phyloP scores from a whole-genome alignment of 1,140 invertebrate species.

The Eurosta solidaginis region DNA sequence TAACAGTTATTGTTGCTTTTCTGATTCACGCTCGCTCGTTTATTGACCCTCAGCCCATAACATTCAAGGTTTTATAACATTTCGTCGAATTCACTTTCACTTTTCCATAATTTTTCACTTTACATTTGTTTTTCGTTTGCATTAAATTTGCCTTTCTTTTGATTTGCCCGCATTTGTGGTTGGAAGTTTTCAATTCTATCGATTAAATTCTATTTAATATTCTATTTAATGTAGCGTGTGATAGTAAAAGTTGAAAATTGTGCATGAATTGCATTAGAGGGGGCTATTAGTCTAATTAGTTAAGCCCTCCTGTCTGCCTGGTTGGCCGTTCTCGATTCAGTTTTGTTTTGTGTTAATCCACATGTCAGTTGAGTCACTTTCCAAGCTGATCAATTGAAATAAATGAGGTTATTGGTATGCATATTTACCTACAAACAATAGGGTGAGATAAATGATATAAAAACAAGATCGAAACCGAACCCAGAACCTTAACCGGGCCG shows the following conservation, averaged over 20 bases:
- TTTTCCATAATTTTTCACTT: too few relatives aligned
- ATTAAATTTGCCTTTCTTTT: constrained; percentile 13
- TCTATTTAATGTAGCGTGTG: neutral
- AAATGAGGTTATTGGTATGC: neutral
- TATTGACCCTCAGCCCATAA: neutral
- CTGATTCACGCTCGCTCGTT: neutral
- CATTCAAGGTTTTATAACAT: neutral
- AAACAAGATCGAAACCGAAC: too few relatives aligned
- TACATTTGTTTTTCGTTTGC: neutral
- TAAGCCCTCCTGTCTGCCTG: neutral
- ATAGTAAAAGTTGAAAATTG: neutral
- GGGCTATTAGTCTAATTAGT: neutral
- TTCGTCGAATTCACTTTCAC: neutral
- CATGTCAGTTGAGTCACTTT: neutral
- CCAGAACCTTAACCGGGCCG: too few relatives aligned
- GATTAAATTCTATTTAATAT: neutral
- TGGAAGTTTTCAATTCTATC: neutral
- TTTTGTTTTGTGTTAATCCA: neutral
- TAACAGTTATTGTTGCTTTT: neutral
- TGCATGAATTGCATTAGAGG: neutral
- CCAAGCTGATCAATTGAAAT: neutral
- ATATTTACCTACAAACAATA: neutral
- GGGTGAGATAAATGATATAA: neutral
- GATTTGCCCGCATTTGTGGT: neutral
- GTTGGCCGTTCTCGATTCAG: neutral